Percentiles rank a stretch among this genome's conserved stretches.
These are phyloP conservation scores for Sesia apiformis DNA, from an alignment of 2,888 invertebrate genomes.

Conservation along the genomic window DNA sequence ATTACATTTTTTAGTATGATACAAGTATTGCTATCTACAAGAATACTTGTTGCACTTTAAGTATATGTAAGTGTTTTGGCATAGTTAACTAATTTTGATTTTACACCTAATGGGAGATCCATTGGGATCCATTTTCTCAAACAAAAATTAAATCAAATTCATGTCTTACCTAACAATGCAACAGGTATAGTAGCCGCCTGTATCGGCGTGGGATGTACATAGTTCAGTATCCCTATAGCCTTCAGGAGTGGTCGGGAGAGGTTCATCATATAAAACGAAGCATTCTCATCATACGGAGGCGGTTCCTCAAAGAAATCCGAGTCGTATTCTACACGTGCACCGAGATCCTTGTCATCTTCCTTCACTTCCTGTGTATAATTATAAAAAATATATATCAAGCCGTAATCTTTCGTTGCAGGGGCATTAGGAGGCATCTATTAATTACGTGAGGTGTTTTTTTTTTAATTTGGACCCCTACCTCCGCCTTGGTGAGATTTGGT, in stretches of 20 bases:
- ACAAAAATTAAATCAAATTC: not conserved
- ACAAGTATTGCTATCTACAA: too few relatives aligned
- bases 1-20: too few relatives aligned
- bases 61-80: too few relatives aligned
- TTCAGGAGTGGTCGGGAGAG: slow-evolving; percentile 94
- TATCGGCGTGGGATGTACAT: slow-evolving; percentile 96
- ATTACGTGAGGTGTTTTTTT: too few relatives aligned
- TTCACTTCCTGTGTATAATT: slow-evolving; percentile 44
- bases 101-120: too few relatives aligned
- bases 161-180: slow-evolving; percentile 80
- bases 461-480: too few relatives aligned
- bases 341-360: slow-evolving; percentile 59
- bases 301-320: slow-evolving; percentile 78
- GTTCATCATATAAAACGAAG: slow-evolving; percentile 95
- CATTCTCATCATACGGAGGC: slow-evolving; percentile 77
- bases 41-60: too few relatives aligned
- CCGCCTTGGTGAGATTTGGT: too few relatives aligned
- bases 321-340: slow-evolving; percentile 50
- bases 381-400: not conserved
- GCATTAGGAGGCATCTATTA: too few relatives aligned
- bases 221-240: slow-evolving; percentile 90
- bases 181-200: slow-evolving; percentile 96
- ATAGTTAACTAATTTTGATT: too few relatives aligned
- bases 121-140: too few relatives aligned
- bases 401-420: too few relatives aligned